A percentile compares a stretch with the other conserved stretches of the same genome.
phyloP scores from a whole-genome alignment of 2,113 vertebrate species.

The Nettapus auritus region DNA sequence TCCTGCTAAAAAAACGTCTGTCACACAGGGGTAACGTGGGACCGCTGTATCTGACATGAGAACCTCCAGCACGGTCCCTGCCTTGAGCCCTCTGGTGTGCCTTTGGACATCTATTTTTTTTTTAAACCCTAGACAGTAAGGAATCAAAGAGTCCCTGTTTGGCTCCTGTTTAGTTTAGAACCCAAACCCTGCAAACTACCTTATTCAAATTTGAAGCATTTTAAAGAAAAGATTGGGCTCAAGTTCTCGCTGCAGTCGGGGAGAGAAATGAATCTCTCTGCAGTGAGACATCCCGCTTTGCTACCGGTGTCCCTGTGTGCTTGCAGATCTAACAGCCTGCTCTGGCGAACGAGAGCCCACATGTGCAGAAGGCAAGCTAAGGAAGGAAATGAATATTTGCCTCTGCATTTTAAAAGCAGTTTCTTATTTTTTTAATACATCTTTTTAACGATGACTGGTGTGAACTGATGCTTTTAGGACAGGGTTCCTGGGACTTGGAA shows the following conservation, averaged over 20 bases:
- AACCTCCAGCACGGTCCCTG: neutral
- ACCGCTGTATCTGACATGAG: neutral
- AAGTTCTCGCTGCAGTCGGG: neutral
- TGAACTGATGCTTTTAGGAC: fast-evolving
- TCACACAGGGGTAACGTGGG: too few species aligned
- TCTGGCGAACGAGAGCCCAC: neutral
- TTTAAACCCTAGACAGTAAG: neutral
- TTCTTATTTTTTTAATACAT: fast-evolving
- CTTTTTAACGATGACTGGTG: fast-evolving
- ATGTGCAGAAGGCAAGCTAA: neutral
- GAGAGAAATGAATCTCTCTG: neutral
- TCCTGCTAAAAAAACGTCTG: neutral
- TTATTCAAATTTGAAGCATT: neutral
- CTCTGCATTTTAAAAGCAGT: neutral
- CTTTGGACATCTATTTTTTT: neutral
- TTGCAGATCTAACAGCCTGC: neutral
- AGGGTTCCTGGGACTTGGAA: fast-evolving
- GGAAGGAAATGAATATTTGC: neutral
- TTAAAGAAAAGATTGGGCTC: neutral
- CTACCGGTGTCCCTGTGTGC: neutral
- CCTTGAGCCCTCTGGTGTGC: neutral
- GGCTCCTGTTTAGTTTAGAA: neutral
- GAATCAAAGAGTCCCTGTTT: neutral
- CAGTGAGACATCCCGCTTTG: neutral
- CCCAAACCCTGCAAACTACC: neutral